Conservation (phyloP, 2,888 invertebrate genomes). For the Cosmia pyralina region DNA sequence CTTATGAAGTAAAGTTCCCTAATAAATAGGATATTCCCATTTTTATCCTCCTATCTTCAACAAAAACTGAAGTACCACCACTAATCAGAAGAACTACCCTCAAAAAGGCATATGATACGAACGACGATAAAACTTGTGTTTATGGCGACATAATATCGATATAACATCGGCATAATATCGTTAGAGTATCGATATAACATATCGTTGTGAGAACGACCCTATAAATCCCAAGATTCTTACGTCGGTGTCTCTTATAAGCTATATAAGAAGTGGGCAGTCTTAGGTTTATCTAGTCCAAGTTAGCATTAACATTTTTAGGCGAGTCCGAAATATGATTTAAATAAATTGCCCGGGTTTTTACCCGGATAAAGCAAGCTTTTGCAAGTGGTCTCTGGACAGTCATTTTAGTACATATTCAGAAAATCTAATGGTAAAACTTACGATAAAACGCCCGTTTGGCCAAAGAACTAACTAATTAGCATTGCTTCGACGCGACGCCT, state of each 20-base stretch:
- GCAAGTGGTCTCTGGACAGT: neutral
- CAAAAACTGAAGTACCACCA: slow-evolving; percentile 26
- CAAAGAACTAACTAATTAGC: too few relatives aligned
- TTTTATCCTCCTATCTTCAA: slow-evolving; percentile 5
- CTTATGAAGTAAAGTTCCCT: neutral
- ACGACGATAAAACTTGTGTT: slow-evolving; percentile 54
- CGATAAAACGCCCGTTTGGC: neutral
- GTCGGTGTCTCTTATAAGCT: slow-evolving; percentile 2
- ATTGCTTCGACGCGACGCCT: too few relatives aligned
- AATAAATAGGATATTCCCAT: neutral
- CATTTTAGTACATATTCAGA: neutral
- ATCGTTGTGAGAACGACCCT: slow-evolving; percentile 44
- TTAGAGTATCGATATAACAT: slow-evolving; percentile 51
- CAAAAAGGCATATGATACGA: slow-evolving; percentile 41
- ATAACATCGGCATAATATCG: slow-evolving; percentile 30
- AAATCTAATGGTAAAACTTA: neutral
- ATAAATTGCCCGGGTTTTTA: slow-evolving; percentile 28
- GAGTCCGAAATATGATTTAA: slow-evolving; percentile 38
- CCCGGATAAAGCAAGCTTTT: neutral
- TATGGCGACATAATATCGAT: slow-evolving; percentile 52
- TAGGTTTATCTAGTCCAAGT: slow-evolving; percentile 11
- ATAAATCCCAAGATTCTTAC: slow-evolving; percentile 43
- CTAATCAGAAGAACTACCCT: slow-evolving; percentile 23
- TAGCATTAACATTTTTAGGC: slow-evolving; percentile 3
- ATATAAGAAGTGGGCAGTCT: slow-evolving; percentile 14